phyloP scores from a whole-genome alignment of 2,797 vertebrate genomes.

The Lophius americanus region DNA sequence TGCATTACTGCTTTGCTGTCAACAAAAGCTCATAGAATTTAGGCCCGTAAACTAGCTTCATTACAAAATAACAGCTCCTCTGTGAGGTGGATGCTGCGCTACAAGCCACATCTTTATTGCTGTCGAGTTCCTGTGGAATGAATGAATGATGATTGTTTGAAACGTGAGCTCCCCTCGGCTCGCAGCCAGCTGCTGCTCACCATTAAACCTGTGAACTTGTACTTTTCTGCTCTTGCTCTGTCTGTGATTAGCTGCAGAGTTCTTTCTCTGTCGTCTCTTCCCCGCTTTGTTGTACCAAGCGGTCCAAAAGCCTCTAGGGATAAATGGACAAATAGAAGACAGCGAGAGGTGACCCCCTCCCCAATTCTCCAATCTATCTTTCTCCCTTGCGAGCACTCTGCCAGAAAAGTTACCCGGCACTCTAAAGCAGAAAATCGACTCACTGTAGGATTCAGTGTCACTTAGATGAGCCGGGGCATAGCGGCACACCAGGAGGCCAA shows the following conservation, averaged over 20 bases:
- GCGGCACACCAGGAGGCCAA: conserved; percentile 60
- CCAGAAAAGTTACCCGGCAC: conserved; percentile 74
- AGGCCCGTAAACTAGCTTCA: conserved; percentile 25
- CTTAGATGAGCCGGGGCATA: conserved; percentile 66
- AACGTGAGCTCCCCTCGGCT: conserved; percentile 55
- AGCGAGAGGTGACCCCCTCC: conserved; percentile 57
- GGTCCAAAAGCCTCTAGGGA: conserved; percentile 72
- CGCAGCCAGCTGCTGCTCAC: conserved; percentile 63
- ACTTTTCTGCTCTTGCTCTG: conserved; percentile 66
- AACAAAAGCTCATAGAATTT: conserved; percentile 21
- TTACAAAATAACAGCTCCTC: conserved; percentile 23
- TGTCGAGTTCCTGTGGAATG: conserved; percentile 7
- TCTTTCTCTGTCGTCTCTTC: conserved; percentile 39
- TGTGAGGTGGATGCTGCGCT: conserved; percentile 13
- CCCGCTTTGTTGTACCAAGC: conserved; percentile 73
- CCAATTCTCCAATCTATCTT: conserved; percentile 57
- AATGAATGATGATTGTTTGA: conserved; percentile 51
- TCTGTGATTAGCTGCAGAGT: conserved; percentile 61
- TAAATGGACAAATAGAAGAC: conserved; percentile 74
- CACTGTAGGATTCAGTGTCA: conserved; percentile 74
- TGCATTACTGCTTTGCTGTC: conserved; percentile 20
- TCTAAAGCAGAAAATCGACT: conserved; percentile 77
- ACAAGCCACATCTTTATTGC: conserved; percentile 47
- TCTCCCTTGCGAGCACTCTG: conserved; percentile 69
- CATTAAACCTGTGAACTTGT: conserved; percentile 77